Base-by-base conservation (phyloP, 2,888 invertebrate genomes). In the Disparrhopalites patrizii region DNA sequence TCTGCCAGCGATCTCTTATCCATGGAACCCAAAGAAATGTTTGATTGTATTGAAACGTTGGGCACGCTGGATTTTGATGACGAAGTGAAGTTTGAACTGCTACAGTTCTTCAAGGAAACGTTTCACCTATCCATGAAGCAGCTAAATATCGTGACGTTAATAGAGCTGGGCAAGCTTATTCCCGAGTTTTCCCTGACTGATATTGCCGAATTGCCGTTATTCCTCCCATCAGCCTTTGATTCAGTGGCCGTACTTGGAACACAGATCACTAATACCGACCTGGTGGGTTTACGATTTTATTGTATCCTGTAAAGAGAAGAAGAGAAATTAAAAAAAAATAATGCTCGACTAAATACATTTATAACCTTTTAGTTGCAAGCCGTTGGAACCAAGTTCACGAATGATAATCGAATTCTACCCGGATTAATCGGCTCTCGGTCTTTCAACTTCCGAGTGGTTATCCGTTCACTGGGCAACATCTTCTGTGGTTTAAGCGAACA, bases 81-180 rank as follows among this genome's bases (percentile, higher is more conserved):
- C n/a, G 68, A 66, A 2, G 67, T 52, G 15, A 73, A 74, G 62
- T 27, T 25, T 0, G 61, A 54, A 23, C 65, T 75, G 15, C 47
- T 75, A 3, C 51, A 54, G 0, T 50, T 72, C 1, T 54, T 74
- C 25, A 67, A 66, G n/a, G 60, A 70, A 25, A 71, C 69, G 25
- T 51, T 73, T 15, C 23, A 51, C 3, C 65, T 74, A 1, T 56
- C 63, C 10, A 33, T 70, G 4, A 58, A 65, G 18, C 50, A 61
- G 5, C 40, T 75, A 0, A 67, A 62, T 13, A 65, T 73, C 1
- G 8, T 68, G 0, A 68, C 56, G n/a, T 52, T 74, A 8, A 68
- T 75, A 18, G 75, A 75, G 61, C 47, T 75, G 20, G 74, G 73
- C 7, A 70, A 70, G 18, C 63, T 75, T n/a, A 71, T 75, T 10